Base-by-base conservation (phyloP, 2,888 invertebrate genomes). In the Micropterix aruncella region DNA sequence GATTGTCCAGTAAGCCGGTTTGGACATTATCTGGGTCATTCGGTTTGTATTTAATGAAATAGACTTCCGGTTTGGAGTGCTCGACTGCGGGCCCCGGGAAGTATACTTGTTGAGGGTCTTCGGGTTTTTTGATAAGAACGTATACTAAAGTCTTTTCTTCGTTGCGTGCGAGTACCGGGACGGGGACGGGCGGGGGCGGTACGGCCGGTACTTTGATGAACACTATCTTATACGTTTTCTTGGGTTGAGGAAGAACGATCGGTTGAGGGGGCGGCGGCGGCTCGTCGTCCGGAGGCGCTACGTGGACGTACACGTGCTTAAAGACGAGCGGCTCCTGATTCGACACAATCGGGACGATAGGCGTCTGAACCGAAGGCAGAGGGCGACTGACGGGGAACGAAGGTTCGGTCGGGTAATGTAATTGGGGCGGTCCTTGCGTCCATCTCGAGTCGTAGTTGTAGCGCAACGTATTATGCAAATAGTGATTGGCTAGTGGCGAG, bases 171-270 rank as follows among this genome's bases (percentile, higher is more conserved):
- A 50, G 53, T 53, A 54, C 52, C 16, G 54, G 53, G 38, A 60
- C 56, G 18, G 59, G 59, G 18, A 55, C 55, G 14, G 55, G 52
- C 1, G 52, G 52, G n/a, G 54, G 51, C 43, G 52, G 50, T 36
- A 55, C 52, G 3, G 54, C 48, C 41, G 66, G 66, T 1, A 65
- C 60, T 52, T 69, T 68, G 50, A 70, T 66, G 55, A 69, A 67
- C 43, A 70, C 59, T 45, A 69, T 60, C 48, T 66, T 67, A 52
- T 65, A 57, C 47, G 62, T 60, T 46, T 63, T 64, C 46, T 61
- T 60, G 3, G 58, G 54, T 5, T 60, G 57, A n/a, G 57, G 55
- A 16, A 55, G 55, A 15, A 53, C 52, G 18, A 53, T 51, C 16
- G 54, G 52, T 44, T 54, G 52, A 43, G 51, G 50, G 7, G 52